Base-by-base conservation (phyloP, 2,113 vertebrate genomes). In the Athene cunicularia region DNA sequence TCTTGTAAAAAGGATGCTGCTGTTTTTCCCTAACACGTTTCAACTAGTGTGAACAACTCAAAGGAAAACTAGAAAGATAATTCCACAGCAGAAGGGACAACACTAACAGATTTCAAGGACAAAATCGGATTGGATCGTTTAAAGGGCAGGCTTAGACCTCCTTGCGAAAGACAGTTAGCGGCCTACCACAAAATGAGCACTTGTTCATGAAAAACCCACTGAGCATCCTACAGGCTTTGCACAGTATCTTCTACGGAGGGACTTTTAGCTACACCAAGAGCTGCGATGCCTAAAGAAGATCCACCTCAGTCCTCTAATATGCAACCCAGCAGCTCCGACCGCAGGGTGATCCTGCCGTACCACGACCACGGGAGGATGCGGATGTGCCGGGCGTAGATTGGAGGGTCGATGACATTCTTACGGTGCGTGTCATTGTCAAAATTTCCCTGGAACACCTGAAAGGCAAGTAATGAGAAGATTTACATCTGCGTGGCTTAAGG, bases 371-470 rank as follows among this genome's bases (percentile, higher is more conserved):
- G 99, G 20, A 99, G 98, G 97, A 99, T 99, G 97, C 99, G 98
- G 90, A 99, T 45, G 67, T 99, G 98, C 70, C 98, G 98, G 35
- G 99, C 98, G 4, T 98, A 98, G 98, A 99, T 99, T 5, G 99
- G 99, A 4, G 99, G 99, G 56, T 99, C 99, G 22, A 99, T 99
- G 97, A 99, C 99, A 0, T 99, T 99, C 98, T 99, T 99, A 97
- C 99, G 99, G 98, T 99, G 99, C 1, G 99, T 99, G 96, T 99
- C 99, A 3, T 99, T 99, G 98, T 99, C 99, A 80, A 99, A 99
- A 97, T 99, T 99, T 62, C 99, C 99, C 97, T 99, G 99, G 98
- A 99, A 99, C 68, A 99, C 99, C 99, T 99, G 96, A 32, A 33
- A 88, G 71, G 47, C 14, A 88, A 90, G 45, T 49, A 80, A n/a